Evolutionary conservation across 1,140 invertebrate genomes (phyloP).

Genomic region (Aleiodes sp.): DNA sequence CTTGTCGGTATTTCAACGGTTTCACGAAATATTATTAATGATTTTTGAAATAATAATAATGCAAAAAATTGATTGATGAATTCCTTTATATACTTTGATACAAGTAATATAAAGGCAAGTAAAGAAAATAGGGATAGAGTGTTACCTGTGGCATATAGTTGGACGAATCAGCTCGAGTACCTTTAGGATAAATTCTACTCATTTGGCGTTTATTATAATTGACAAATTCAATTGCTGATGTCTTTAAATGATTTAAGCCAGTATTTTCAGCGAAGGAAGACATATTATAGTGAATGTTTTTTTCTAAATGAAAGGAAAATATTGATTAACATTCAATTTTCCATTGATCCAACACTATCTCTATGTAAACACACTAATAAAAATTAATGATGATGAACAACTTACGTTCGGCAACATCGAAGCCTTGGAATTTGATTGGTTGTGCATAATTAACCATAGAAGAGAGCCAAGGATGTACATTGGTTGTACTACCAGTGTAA

Average conservation of each 20-base stretch:
- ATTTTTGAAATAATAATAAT: no score
- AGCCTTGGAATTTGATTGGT: constrained; percentile 98
- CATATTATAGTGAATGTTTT: constrained; percentile 97
- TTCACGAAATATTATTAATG: no score
- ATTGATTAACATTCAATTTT: no score
- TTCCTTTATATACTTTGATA: no score
- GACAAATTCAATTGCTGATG: constrained; percentile 97
- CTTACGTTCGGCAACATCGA: constrained; percentile 96
- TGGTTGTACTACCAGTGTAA: constrained; percentile 97
- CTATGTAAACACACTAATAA: background rate
- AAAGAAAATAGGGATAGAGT: no score
- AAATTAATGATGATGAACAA: constrained; percentile 36
- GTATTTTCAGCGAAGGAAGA: constrained; percentile 98
- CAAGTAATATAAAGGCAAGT: no score
- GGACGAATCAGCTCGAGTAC: constrained; percentile 97
- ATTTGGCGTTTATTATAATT: constrained; percentile 99
- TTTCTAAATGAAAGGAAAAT: constrained; percentile 72
- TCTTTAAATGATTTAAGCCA: constrained; percentile 94
- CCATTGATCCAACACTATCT: background rate
- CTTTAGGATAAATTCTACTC: constrained; percentile 98
- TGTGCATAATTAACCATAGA: constrained; percentile 99
- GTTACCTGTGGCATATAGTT: constrained; percentile 99
- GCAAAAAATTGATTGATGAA: no score
- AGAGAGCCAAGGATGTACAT: constrained; percentile 98
- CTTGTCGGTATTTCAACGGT: no score